Percentiles rank a stretch among this genome's conserved stretches.
Conservation (phyloP, 2,797 vertebrate genomes). For the Nannoperca australis region DNA sequence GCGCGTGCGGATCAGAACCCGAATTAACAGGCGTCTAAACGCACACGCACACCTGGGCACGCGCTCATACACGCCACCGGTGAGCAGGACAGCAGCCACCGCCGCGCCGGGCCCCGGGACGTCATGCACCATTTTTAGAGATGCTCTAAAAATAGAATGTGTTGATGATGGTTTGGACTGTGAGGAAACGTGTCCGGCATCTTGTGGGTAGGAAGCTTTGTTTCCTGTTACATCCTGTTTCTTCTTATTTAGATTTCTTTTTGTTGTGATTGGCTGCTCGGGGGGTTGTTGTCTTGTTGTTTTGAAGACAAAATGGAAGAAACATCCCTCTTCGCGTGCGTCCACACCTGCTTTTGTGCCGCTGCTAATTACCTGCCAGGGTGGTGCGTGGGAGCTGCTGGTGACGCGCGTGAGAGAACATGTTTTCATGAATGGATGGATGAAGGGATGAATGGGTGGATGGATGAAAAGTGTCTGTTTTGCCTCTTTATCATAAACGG, state of each 20-base stretch:
- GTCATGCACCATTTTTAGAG: constrained; percentile 82
- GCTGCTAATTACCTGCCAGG: constrained; percentile 54
- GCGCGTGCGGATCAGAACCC: constrained; percentile 43
- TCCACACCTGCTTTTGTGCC: constrained; percentile 46
- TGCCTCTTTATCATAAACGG: neutral
- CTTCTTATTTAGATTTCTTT: too few relatives aligned
- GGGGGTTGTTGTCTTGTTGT: constrained; percentile 16
- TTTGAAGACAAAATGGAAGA: constrained; percentile 33
- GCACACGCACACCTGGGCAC: constrained; percentile 29
- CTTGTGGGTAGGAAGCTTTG: constrained; percentile 55
- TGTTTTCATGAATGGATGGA: constrained; percentile 64
- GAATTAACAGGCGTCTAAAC: constrained; percentile 8
- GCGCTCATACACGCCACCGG: constrained; percentile 48
- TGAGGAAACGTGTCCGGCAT: constrained; percentile 4
- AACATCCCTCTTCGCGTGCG: constrained; percentile 8
- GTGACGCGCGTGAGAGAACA: constrained; percentile 45
- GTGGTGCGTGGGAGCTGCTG: constrained; percentile 43
- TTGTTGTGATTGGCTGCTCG: neutral
- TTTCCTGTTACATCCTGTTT: too few relatives aligned
- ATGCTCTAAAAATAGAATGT: constrained; percentile 77
- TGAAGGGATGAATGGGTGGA: constrained; percentile 11
- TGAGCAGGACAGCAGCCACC: constrained; percentile 61
- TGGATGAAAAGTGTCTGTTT: neutral
- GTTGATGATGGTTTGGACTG: constrained; percentile 57
- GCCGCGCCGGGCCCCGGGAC: constrained; percentile 69